These are phyloP conservation scores for Atherinosoma microstoma DNA, from an alignment of 2,797 vertebrate species.

Conservation along the genomic window DNA sequence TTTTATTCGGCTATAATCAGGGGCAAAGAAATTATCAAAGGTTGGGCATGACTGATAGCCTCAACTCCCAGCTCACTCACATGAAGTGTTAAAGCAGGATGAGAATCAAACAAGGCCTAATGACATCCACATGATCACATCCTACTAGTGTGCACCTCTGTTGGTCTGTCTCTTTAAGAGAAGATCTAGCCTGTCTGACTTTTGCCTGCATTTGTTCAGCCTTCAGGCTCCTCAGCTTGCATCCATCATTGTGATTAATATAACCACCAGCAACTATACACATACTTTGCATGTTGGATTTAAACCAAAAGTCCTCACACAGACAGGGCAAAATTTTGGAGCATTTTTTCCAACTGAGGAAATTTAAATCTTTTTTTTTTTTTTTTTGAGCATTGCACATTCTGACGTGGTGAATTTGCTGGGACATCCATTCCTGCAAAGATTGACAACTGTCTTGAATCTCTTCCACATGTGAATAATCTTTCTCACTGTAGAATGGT, in stretches of 20 bases:
- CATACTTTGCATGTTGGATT: neutral
- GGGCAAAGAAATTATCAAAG: neutral
- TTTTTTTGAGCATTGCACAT: neutral
- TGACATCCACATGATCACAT: neutral
- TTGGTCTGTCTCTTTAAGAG: neutral
- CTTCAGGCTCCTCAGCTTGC: neutral
- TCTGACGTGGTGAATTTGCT: neutral
- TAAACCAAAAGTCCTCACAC: neutral
- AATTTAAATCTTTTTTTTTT: neutral
- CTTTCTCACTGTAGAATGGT: neutral
- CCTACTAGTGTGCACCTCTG: neutral
- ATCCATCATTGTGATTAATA: neutral
- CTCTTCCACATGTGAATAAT: neutral
- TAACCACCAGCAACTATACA: neutral
- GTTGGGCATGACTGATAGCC: neutral
- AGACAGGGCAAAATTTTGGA: neutral
- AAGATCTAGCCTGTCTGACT: neutral
- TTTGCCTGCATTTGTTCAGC: neutral
- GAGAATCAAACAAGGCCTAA: neutral
- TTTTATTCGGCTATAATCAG: conserved; percentile 25
- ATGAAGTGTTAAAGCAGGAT: neutral
- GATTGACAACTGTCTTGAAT: neutral
- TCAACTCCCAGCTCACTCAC: neutral
- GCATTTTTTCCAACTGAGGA: neutral
- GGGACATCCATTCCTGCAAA: neutral